These are phyloP conservation scores for Hemaris fuciformis DNA, from an alignment of 2,888 invertebrate species.

Conservation along the genomic window DNA sequence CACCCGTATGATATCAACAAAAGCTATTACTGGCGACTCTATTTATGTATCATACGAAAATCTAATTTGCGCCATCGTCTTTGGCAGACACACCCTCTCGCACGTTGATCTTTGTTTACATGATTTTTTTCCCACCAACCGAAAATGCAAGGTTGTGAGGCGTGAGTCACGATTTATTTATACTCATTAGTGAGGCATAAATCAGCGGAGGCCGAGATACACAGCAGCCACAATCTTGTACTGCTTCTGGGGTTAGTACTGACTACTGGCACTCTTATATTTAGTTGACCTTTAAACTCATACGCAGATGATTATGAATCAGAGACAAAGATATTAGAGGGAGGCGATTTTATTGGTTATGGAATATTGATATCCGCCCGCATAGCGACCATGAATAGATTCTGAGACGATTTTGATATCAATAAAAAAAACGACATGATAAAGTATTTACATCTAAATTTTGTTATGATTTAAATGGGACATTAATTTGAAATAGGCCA, in stretches of 20 bases:
- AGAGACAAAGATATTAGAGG: not conserved
- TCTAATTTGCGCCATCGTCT: not conserved
- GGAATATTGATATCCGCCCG: too few species aligned
- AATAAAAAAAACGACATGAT: too few species aligned
- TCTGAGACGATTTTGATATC: too few species aligned
- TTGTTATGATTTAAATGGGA: too few species aligned
- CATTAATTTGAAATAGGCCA: too few species aligned
- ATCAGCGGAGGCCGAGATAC: not conserved
- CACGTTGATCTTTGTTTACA: slow-evolving; percentile 8
- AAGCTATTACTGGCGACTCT: not conserved
- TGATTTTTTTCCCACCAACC: not conserved
- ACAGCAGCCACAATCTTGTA: not conserved
- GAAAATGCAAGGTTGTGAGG: not conserved
- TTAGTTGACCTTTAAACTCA: not conserved
- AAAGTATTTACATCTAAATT: too few species aligned
- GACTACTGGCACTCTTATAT: not conserved
- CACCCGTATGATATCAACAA: not conserved
- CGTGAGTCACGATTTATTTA: not conserved
- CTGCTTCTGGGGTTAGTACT: not conserved
- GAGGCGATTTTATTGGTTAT: too few species aligned
- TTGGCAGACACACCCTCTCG: slow-evolving; percentile 9
- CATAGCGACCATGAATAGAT: too few species aligned
- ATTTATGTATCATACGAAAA: not conserved
- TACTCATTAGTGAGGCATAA: not conserved
- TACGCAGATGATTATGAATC: not conserved